These are phyloP conservation scores for Megaustenia siamemsis DNA, from an alignment of 2,888 invertebrate genomes.

Conservation along the genomic window DNA sequence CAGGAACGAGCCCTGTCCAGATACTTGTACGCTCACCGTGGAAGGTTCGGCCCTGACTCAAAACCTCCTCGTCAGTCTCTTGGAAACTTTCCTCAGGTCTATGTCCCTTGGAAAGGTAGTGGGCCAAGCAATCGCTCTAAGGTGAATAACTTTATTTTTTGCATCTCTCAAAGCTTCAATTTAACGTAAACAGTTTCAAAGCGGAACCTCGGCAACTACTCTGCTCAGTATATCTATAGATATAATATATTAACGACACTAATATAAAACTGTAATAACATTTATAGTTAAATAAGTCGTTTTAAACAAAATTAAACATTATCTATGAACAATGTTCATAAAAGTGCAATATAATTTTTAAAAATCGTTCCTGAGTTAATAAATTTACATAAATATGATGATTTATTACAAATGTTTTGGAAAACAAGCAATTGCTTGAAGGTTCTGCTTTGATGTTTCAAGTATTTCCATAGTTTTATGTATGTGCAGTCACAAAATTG, in stretches of 20 bases:
- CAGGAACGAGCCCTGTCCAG: slow-evolving; percentile 43
- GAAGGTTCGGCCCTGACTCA: slow-evolving; percentile 46
- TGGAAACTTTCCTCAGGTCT: slow-evolving; percentile 53
- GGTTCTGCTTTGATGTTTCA: slow-evolving; percentile 18
- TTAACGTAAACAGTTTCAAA: not conserved
- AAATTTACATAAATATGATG: no score
- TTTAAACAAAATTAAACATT: no score
- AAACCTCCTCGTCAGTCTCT: slow-evolving; percentile 49
- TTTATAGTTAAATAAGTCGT: not conserved
- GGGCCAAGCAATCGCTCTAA: slow-evolving; percentile 56
- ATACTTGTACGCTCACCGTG: slow-evolving; percentile 42
- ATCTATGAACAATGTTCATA: no score
- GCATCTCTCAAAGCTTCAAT: not conserved
- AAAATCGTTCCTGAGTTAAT: no score
- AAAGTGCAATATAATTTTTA: no score
- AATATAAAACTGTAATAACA: not conserved
- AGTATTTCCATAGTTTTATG: not conserved
- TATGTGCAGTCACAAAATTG: slow-evolving; percentile 10
- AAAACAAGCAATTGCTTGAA: not conserved
- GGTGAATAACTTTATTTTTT: slow-evolving; percentile 49
- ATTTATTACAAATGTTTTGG: not conserved
- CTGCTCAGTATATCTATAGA: no score
- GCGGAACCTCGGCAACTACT: not conserved
- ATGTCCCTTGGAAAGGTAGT: slow-evolving; percentile 50
- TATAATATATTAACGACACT: no score